Evolutionary conservation across 2,888 invertebrate genomes (phyloP), one percentile per base, ranked within the genome.

Genomic region (Lacanobia oleracea): DNA sequence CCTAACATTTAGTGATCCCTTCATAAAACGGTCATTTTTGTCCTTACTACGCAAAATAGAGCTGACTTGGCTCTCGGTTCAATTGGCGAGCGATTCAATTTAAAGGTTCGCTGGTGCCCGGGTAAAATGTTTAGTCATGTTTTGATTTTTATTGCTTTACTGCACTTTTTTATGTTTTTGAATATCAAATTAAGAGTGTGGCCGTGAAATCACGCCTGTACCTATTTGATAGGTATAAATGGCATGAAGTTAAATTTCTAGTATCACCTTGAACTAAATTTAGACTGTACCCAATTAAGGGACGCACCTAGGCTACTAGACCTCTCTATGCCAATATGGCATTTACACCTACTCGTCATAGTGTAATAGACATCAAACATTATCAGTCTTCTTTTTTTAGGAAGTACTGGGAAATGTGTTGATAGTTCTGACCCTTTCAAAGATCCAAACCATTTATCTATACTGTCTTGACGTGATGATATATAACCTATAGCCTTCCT

Each of bases 61-160:
- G 77, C 86, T 74, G 75, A 79, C 60, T 70, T 43, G 12, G 70
- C 65, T 5, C n/a, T 7, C 40, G 12, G 50, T 33, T 48, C 77
- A 67, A 75, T 75, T 72, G 69, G 63, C 68, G 78, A 63, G 67
- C 78, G 48, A 79, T 83, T 85, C 81, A 85, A 84, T 84, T 85
- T 83, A 62, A 81, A 74, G 84, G 64, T 81, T 64, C 77, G 45
- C 60, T 77, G 85, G 66, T 82, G 72, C 56, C 69, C 59, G 37
- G 37, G 68, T 50, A n/a, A 75, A 45, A 33, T 50, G 70, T 59
- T 73, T 54, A 43, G 40, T 59, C 59, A 61, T 65, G 48, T 62
- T 79, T 59, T 66, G 48, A 67, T 65, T 67, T 53, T 74, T 59
- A 70, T 68, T 40, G 66, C 45, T 56, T 21, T 57, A 48, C 61